Evolutionary conservation across 1,140 invertebrate species (phyloP).

Genomic region (Dermatophagoides farinae): DNA sequence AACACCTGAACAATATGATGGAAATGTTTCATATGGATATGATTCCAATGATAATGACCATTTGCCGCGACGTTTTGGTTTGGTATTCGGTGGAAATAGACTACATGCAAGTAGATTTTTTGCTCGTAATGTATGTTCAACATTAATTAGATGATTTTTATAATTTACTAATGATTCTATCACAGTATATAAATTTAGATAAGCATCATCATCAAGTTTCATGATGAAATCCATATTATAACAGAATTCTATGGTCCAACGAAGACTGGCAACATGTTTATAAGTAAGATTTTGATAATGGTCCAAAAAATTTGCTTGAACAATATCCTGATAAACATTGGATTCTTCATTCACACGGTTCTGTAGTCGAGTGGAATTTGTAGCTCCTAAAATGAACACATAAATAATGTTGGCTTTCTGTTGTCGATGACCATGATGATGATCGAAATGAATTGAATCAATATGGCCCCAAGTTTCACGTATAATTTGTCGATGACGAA

Average conservation of each 20-base stretch:
- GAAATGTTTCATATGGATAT: slow-evolving; percentile 16
- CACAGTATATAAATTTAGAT: slow-evolving; percentile 47
- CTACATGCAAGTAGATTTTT: slow-evolving; percentile 12
- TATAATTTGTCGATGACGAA: slow-evolving; percentile 24
- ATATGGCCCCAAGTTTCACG: slow-evolving; percentile 22
- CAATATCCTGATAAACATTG: slow-evolving; percentile 22
- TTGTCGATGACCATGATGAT: slow-evolving; percentile 16
- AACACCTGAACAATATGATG: slow-evolving; percentile 19
- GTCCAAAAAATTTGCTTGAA: slow-evolving; percentile 45
- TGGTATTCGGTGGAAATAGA: slow-evolving; percentile 14
- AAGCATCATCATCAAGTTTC: slow-evolving; percentile 71
- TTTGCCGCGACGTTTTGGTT: slow-evolving; percentile 15
- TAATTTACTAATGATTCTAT: slow-evolving; percentile 20
- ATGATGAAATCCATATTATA: slow-evolving; percentile 42
- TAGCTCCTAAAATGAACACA: neutral
- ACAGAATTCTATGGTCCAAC: slow-evolving; percentile 49
- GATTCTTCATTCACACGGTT: slow-evolving; percentile 19
- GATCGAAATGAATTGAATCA: neutral
- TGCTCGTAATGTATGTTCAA: neutral
- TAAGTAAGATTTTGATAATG: slow-evolving; percentile 60
- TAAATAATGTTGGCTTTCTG: slow-evolving; percentile 24
- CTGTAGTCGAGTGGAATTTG: neutral
- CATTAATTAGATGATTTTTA: neutral
- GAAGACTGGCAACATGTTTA: slow-evolving; percentile 65
- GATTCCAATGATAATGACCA: slow-evolving; percentile 14